Evolutionary conservation across 2,888 invertebrate species (phyloP).

Genomic region (Acholoe squamosa): DNA sequence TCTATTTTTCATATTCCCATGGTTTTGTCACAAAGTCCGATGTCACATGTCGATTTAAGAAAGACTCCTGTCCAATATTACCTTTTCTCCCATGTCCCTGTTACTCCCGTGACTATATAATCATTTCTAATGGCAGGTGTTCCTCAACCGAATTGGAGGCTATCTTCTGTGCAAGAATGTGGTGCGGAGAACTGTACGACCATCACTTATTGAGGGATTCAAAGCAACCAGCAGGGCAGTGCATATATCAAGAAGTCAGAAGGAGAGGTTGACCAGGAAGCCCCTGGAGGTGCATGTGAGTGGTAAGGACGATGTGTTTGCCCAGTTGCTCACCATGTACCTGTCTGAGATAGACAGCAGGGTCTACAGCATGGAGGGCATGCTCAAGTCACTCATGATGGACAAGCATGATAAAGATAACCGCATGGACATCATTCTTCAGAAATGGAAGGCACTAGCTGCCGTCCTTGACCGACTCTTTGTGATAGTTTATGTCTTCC

Average conservation of each 20-base stretch:
- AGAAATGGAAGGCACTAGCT: slow-evolving; percentile 17
- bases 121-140: too few relatives aligned
- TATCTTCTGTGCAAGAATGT: not conserved
- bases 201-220: not conserved
- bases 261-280: not conserved
- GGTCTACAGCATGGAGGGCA: slow-evolving; percentile 11
- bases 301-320: slow-evolving; percentile 25
- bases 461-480: slow-evolving; percentile 15
- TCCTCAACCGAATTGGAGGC: not conserved
- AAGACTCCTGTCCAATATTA: too few relatives aligned
- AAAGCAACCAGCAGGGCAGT: not conserved
- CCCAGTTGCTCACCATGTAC: slow-evolving; percentile 43
- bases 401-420: slow-evolving; percentile 50
- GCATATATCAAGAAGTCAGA: not conserved
- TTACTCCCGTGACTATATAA: too few relatives aligned
- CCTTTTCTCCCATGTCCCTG: too few relatives aligned
- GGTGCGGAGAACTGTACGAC: not conserved
- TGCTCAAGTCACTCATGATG: slow-evolving; percentile 50
- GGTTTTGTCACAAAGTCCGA: too few relatives aligned
- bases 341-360: slow-evolving; percentile 32
- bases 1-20: too few relatives aligned
- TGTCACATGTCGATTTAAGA: too few relatives aligned
- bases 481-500: not conserved
- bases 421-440: slow-evolving; percentile 16
- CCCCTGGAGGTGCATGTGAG: not conserved